These are phyloP conservation scores for Pectinophora gossypiella DNA, from an alignment of 1,140 invertebrate genomes.

Conservation along the genomic window DNA sequence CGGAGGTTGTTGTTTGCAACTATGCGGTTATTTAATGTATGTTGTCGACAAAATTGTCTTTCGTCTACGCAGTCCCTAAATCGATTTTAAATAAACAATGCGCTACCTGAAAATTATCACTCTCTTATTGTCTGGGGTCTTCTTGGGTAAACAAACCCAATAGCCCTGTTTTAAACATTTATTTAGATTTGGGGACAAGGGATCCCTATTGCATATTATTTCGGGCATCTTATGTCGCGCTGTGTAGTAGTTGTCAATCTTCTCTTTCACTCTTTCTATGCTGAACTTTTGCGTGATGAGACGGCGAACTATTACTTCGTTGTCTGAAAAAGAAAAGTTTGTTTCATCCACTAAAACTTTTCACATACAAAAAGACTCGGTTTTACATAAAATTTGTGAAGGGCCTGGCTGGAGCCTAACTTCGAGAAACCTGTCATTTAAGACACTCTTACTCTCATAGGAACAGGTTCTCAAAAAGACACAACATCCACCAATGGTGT, in stretches of 20 bases:
- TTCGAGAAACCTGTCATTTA: too few species aligned
- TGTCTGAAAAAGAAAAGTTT: constrained; percentile 11
- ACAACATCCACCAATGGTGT: too few species aligned
- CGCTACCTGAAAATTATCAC: constrained; percentile 15
- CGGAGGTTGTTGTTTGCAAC: too few species aligned
- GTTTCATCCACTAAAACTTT: too few species aligned
- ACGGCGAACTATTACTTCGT: constrained; percentile 8
- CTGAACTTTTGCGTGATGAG: constrained; percentile 13
- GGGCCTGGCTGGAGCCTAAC: too few species aligned
- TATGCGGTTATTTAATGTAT: too few species aligned
- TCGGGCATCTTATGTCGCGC: constrained; percentile 13
- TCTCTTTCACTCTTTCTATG: constrained; percentile 15
- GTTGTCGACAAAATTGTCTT: too few species aligned
- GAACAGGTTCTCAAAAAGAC: too few species aligned
- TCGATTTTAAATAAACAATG: background rate
- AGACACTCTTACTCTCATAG: too few species aligned
- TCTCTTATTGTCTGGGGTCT: constrained; percentile 13
- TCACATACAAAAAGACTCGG: too few species aligned
- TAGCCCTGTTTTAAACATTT: constrained; percentile 12
- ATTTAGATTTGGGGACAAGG: background rate
- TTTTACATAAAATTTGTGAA: too few species aligned
- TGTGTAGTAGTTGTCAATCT: constrained; percentile 15
- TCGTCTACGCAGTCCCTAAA: too few species aligned
- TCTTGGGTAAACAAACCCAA: constrained; percentile 11
- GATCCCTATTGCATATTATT: constrained; percentile 11